Evolutionary conservation across 2,888 invertebrate genomes (phyloP).

Genomic region (Rhagophthalmus giganteus): DNA sequence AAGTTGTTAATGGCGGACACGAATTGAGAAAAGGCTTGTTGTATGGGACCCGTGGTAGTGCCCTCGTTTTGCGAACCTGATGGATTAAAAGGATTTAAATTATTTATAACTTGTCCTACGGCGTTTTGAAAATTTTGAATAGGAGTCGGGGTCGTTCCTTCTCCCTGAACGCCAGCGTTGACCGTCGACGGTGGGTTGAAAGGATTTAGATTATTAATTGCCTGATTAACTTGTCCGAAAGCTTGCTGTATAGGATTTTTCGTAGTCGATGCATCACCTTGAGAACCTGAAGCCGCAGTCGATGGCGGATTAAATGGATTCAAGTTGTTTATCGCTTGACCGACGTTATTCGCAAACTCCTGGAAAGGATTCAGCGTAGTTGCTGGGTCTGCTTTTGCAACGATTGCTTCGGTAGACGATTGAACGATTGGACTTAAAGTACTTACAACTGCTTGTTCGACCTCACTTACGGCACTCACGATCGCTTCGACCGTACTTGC

Average conservation of each 20-base stretch:
- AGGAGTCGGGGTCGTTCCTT: conserved; percentile 25
- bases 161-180: conserved; percentile 30
- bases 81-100: conserved; percentile 28
- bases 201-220: conserved; percentile 30
- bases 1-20: conserved; percentile 27
- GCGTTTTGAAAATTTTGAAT: conserved; percentile 27
- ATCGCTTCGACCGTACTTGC: neutral
- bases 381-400: conserved; percentile 25
- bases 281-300: conserved; percentile 22
- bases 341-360: conserved; percentile 23
- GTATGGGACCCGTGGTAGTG: conserved; percentile 4
- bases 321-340: conserved; percentile 15
- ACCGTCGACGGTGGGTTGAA: conserved; percentile 28
- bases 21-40: conserved; percentile 28
- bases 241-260: conserved; percentile 25
- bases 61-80: conserved; percentile 9
- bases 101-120: conserved; percentile 22
- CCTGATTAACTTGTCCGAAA: conserved; percentile 22
- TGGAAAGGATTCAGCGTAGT: conserved; percentile 17
- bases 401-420: conserved; percentile 16
- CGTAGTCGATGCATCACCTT: conserved; percentile 28
- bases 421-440: conserved; percentile 33
- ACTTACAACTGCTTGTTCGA: conserved; percentile 3
- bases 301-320: conserved; percentile 15
- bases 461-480: neutral